Evolutionary conservation across 1,140 invertebrate genomes (phyloP), one percentile per base, ranked within the genome.

Genomic region (Zaprionus taronus): DNA sequence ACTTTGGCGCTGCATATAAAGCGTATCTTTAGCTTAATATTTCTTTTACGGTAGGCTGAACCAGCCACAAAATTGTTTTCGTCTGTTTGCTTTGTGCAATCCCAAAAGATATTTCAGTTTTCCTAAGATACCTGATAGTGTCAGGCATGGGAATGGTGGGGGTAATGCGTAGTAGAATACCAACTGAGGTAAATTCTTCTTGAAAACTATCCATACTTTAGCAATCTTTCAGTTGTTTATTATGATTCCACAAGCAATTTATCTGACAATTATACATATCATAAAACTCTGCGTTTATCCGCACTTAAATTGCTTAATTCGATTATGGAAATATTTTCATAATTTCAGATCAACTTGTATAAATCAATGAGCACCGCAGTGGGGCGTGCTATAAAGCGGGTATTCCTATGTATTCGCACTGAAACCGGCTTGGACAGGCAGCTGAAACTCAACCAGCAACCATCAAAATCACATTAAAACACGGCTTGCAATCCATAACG

Each of bases 11-110:
- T 72, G 76, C 63, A 44, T 44, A 78, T 76, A 80, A 77, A 84
- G 72, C 78, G 60, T 84, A 84, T 84, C 82, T 81, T 84, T 84
- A 81, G 60, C 69, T 62, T 78, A 57, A 84, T 74, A 79, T 85
- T 84, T 84, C 69, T 85, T 62, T 81, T 56, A 65, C 49, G 31
- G 51, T 67, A 73, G 79, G 82, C 81, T 71, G 66, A 58, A 20
- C 81, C 55, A 70, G 62, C 49, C 44, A 41, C 41, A 49, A 66
- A 83, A 80, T 83, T 69, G 69, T 77, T 83, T 75, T 77, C n/a
- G 71, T 84, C 34, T 83, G 77, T 73, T 83, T 80, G 82, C 61
- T 57, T 47, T 47, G n/a, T 66, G 51, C 47, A 47, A 14, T 47
- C n/a, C 24, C 63, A 26, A 22, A 65, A 73, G 41, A 82, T 62